These are phyloP conservation scores for Amphimedon queenslandica DNA, from an alignment of 37 sponge, comb jelly and placozoan genomes.

Conservation along the genomic window DNA sequence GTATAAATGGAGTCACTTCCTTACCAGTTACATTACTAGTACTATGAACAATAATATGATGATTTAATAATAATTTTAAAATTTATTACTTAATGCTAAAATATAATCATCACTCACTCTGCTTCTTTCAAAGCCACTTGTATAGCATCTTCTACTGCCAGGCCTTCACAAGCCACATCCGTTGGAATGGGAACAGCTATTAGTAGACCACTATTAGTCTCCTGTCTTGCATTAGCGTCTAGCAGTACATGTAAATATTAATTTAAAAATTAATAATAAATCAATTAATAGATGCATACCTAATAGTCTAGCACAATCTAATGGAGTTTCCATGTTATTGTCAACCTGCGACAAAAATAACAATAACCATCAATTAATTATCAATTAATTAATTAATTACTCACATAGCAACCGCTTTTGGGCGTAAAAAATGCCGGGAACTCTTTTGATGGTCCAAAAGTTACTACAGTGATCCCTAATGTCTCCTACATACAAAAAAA, in stretches of 20 bases:
- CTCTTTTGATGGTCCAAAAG: conserved; percentile 46
- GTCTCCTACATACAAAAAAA: conserved; percentile 46
- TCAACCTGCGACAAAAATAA: conserved; percentile 11
- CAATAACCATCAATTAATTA: background rate
- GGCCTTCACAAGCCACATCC: conserved; percentile 36
- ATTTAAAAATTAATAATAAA: too few species aligned
- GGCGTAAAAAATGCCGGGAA: conserved; percentile 95
- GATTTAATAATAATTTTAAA: background rate
- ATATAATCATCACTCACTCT: conserved; percentile 30
- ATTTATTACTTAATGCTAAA: background rate
- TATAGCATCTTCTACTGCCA: conserved; percentile 70
- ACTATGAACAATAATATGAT: background rate
- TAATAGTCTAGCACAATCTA: conserved; percentile 57
- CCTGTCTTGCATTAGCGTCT: conserved; percentile 42
- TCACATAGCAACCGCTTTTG: conserved; percentile 68
- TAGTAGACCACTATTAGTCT: conserved; percentile 67
- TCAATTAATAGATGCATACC: too few species aligned
- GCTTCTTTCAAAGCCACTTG: conserved; percentile 68
- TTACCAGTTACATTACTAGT: conserved; percentile 49
- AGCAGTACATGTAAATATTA: too few species aligned
- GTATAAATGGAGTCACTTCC: conserved; percentile 84
- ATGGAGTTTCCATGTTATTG: conserved; percentile 15
- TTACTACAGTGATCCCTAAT: conserved; percentile 81
- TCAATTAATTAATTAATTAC: background rate
- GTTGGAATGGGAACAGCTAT: conserved; percentile 88